phyloP scores from a whole-genome alignment of 2,797 vertebrate species.

The Aplochiton taeniatus region DNA sequence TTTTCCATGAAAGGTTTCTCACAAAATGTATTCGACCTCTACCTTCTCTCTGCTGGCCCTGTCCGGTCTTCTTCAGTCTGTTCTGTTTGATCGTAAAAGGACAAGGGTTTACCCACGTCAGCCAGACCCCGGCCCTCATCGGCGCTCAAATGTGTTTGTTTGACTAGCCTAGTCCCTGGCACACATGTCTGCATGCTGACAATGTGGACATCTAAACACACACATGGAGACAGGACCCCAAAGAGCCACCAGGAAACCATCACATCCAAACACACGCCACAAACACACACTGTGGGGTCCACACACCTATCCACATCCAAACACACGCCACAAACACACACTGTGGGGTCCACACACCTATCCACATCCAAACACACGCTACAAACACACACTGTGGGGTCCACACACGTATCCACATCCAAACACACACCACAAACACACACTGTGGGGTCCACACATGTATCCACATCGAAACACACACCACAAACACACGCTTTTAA shows the following conservation, averaged over 20 bases:
- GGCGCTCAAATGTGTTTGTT: conserved; percentile 19
- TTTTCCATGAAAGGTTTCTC: too few species aligned
- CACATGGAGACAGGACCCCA: conserved; percentile 46
- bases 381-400: too few species aligned
- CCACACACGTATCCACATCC: too few species aligned
- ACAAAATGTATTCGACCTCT: too few species aligned
- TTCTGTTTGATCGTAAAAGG: too few species aligned
- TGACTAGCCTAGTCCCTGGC: conserved; percentile 14
- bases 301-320: neutral
- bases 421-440: too few species aligned
- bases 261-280: conserved; percentile 42
- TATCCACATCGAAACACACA: conserved; percentile 32
- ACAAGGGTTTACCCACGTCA: neutral
- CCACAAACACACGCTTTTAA: neutral
- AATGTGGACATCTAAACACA: neutral
- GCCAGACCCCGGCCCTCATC: conserved; percentile 24
- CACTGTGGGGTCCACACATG: too few species aligned
- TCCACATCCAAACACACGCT: neutral
- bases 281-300: neutral
- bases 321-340: neutral
- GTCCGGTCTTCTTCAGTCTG: too few species aligned
- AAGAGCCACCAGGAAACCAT: conserved; percentile 66
- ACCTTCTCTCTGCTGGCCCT: too few species aligned
- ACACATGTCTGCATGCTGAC: neutral
- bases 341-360: neutral